A percentile compares a stretch with the other conserved stretches of the same genome.
Evolutionary conservation across 2,113 vertebrate species (phyloP).

Genomic region (Aegotheles bennettii): DNA sequence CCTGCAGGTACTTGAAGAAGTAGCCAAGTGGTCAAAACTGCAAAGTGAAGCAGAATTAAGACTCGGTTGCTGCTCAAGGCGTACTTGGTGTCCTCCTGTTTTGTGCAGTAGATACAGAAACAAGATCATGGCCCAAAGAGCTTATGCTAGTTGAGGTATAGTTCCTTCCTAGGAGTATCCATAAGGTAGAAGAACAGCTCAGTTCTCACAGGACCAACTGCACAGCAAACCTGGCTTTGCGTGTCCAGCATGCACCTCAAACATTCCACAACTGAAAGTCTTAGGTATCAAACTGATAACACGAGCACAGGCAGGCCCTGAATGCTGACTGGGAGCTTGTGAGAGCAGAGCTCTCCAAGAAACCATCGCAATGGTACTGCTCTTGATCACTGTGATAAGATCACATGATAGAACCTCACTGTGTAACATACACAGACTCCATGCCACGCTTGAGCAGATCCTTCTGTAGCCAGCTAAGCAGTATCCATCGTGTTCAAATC

Average conservation of each 20-base stretch:
- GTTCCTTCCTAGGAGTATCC: neutral
- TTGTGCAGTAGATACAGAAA: neutral
- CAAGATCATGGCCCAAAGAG: neutral
- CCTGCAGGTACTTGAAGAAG: neutral
- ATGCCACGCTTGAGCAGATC: too few species aligned
- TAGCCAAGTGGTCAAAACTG: neutral
- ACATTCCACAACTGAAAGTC: neutral
- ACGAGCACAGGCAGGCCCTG: neutral
- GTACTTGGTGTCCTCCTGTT: neutral
- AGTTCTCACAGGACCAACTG: rapidly evolving
- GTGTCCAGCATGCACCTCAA: neutral
- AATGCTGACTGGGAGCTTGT: neutral
- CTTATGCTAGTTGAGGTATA: neutral
- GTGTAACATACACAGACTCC: too few species aligned
- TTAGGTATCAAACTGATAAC: neutral
- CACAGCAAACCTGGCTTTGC: neutral
- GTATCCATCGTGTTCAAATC: rapidly evolving
- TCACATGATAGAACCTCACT: too few species aligned
- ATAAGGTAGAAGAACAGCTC: neutral
- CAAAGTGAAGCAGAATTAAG: neutral
- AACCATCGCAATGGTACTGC: rapidly evolving
- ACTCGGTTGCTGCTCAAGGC: neutral
- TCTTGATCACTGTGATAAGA: neutral
- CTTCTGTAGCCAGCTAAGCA: rapidly evolving
- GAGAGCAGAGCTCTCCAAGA: neutral